These are phyloP conservation scores for Eucidaris tribuloides DNA, from an alignment of 35 echinoderm and acorn worm genomes.

Conservation along the genomic window DNA sequence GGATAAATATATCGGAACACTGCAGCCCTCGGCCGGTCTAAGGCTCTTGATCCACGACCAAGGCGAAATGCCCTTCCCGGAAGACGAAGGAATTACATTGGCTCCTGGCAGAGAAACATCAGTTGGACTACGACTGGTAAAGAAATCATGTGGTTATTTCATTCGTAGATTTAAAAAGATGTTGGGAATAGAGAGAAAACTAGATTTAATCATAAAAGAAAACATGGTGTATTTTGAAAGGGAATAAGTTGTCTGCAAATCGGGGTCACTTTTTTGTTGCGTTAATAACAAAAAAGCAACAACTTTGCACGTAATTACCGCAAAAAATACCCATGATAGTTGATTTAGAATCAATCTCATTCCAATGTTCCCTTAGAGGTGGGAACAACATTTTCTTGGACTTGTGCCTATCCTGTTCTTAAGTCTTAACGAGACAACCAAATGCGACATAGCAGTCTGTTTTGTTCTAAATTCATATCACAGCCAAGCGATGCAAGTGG, in stretches of 20 bases:
- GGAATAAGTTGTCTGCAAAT: not conserved
- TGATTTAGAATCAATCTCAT: too few relatives aligned
- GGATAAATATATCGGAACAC: constrained; percentile 37
- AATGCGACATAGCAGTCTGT: too few relatives aligned
- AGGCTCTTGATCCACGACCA: constrained; percentile 36
- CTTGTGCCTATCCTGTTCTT: too few relatives aligned
- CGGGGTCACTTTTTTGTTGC: too few relatives aligned
- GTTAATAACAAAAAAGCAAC: too few relatives aligned
- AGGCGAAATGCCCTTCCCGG: constrained; percentile 64
- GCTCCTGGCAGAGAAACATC: constrained; percentile 53
- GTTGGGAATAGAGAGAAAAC: not conserved
- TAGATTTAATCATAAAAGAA: not conserved
- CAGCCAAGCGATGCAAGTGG: too few relatives aligned
- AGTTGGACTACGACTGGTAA: constrained; percentile 49
- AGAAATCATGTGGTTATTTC: not conserved
- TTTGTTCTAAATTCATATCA: too few relatives aligned
- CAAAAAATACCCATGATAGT: too few relatives aligned
- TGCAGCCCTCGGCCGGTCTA: constrained; percentile 46
- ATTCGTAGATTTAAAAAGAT: not conserved
- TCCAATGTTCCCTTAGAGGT: too few relatives aligned
- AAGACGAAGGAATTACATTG: constrained; percentile 47
- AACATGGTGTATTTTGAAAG: not conserved
- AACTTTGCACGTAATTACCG: too few relatives aligned
- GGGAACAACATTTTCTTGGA: too few relatives aligned
- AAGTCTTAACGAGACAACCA: too few relatives aligned